Evolutionary conservation across 1,140 invertebrate species (phyloP), one percentile per base, ranked within the genome.

Genomic region (Papilio polyxenes): DNA sequence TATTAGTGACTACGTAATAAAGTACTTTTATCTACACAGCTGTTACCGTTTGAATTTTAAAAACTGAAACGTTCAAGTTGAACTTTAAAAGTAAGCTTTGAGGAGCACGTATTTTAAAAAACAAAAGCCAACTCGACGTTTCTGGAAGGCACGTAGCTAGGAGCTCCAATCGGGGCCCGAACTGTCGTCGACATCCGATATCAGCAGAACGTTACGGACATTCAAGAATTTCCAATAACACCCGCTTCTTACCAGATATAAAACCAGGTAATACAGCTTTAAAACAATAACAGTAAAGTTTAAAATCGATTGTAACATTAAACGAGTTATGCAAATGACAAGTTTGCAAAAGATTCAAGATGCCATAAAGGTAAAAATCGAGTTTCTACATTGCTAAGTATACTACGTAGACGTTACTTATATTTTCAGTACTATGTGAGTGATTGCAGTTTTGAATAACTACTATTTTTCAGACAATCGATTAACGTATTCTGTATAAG

Each of bases 161-260:
- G 87, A 82, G 85, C 86, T 83, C 86, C 89, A 92, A 92, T 92
- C 91, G 87, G 87, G 86, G 86, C 84, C 85, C 85, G 81, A 88
- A 89, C 90, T 90, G 89, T 86, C 88, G 88, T 83, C 87, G 88
- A 88, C 90, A 88, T 92, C 88, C 87, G 86, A 90, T 91, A 92
- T 91, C 88, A 87, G 84, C 83, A 84, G 85, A 90, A 88, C 87
- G 86, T 87, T 90, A 82, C 84, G 82, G 84, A 90, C 91, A 89
- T 91, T 89, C 90, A 90, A 89, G 91, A 93, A 94, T 94, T 93
- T 92, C 90, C 91, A 93, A 93, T 94, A 93, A 91, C 89, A 89
- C 90, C 86, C 82, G 82, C 74, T 85, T 83, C 82, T 76, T 81
- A 77, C 81, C 72, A 15, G 15, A 80, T 44, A 8, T 13, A 23